Percentiles rank a stretch among this genome's conserved stretches.
Conservation (phyloP, 2,797 vertebrate species). For the Periparus ater region DNA sequence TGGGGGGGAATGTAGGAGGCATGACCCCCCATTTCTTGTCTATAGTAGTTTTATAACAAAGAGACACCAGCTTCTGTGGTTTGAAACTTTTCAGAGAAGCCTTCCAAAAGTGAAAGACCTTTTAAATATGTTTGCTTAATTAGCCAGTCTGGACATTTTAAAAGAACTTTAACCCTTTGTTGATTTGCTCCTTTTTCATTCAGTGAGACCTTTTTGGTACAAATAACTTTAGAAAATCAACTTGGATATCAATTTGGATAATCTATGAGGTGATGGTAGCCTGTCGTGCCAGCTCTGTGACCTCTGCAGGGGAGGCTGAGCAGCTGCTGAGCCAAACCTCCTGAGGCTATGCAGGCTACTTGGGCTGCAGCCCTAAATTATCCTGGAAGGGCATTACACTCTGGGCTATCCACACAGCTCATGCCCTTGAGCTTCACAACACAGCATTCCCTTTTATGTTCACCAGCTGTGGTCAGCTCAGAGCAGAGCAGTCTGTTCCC, state of each 20-base stretch:
- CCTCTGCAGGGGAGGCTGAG: neutral
- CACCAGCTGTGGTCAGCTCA: neutral
- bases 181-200: neutral
- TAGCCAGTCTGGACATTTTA: neutral
- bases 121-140: neutral
- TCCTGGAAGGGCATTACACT: neutral
- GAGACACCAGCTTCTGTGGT: neutral
- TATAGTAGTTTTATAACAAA: neutral
- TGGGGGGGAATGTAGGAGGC: neutral
- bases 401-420: neutral
- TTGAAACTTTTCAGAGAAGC: neutral
- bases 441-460: neutral
- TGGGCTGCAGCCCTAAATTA: neutral
- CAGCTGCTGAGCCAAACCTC: neutral
- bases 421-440: neutral
- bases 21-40: neutral
- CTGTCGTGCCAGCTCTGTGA: neutral
- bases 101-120: neutral
- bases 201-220: neutral
- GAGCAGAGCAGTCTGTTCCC: neutral
- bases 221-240: neutral
- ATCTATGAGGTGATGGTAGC: neutral
- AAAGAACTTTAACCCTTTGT: neutral
- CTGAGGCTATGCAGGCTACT: neutral
- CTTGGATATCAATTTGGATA: neutral